Conservation (phyloP, 2,888 invertebrate species). For the Torymus tubicola region DNA sequence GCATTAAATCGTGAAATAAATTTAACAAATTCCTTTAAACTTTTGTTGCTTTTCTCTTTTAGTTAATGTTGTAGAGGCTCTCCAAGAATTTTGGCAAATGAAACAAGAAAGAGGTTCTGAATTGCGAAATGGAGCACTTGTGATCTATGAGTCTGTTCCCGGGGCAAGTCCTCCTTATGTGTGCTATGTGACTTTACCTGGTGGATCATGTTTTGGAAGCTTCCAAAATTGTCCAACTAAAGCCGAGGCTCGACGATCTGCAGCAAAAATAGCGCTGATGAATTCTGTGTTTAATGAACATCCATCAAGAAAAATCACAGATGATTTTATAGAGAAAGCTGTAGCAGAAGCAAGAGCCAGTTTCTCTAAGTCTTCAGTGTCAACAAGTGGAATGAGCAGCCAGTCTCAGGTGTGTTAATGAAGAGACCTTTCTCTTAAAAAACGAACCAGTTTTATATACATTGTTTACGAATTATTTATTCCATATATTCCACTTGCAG, state of each 20-base stretch:
- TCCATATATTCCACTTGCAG: too few relatives aligned
- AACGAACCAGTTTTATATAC: background rate
- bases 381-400: conserved; percentile 64
- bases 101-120: conserved; percentile 92
- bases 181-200: conserved; percentile 95
- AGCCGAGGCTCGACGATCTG: conserved; percentile 94
- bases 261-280: conserved; percentile 97
- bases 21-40: background rate
- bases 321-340: conserved; percentile 95
- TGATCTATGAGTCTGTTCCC: conserved; percentile 96
- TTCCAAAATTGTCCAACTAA: conserved; percentile 97
- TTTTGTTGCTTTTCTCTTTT: conserved; percentile 68
- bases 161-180: conserved; percentile 94
- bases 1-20: background rate
- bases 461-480: background rate
- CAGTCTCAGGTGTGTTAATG: conserved; percentile 42
- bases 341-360: conserved; percentile 93
- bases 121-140: conserved; percentile 91
- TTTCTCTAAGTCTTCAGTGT: conserved; percentile 71
- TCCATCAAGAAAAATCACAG: conserved; percentile 93
- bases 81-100: conserved; percentile 99
- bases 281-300: conserved; percentile 98
- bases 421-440: background rate
- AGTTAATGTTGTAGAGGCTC: conserved; percentile 96
- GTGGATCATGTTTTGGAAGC: conserved; percentile 96